These are phyloP conservation scores for Spodoptera frugiperda DNA, from an alignment of 1,140 invertebrate genomes.

Conservation along the genomic window DNA sequence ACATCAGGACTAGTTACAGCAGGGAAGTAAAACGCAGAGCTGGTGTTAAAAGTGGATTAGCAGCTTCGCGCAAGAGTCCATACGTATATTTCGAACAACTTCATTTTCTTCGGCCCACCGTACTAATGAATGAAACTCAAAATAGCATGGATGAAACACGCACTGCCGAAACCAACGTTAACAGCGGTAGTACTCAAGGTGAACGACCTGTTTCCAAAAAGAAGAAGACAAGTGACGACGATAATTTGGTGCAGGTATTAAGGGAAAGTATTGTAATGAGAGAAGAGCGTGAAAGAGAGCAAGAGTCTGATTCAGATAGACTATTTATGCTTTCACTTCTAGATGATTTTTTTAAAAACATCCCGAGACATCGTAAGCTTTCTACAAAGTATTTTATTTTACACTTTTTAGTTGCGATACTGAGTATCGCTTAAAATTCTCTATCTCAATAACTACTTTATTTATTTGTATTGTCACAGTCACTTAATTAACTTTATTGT, in stretches of 20 bases:
- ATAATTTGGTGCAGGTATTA: slow-evolving; percentile 50
- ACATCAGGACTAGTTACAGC: too few species aligned
- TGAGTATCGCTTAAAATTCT: too few species aligned
- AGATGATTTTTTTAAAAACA: too few species aligned
- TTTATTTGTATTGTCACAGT: too few species aligned
- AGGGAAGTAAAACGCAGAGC: too few species aligned
- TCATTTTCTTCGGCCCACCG: slow-evolving; percentile 49
- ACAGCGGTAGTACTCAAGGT: slow-evolving; percentile 46
- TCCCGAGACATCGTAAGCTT: too few species aligned
- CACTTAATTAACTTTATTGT: too few species aligned
- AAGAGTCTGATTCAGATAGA: slow-evolving; percentile 33
- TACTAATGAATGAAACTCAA: slow-evolving; percentile 48
- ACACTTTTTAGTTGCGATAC: too few species aligned
- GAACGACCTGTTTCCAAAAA: slow-evolving; percentile 49
- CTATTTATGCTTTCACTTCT: too few species aligned
- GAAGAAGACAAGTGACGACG: slow-evolving; percentile 49
- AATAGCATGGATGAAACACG: slow-evolving; percentile 33
- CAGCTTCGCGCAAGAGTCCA: slow-evolving; percentile 47
- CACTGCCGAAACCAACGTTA: slow-evolving; percentile 37
- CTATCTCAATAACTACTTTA: too few species aligned
- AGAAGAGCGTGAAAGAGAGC: slow-evolving; percentile 50
- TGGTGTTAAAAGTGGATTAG: slow-evolving; percentile 35
- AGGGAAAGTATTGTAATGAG: slow-evolving; percentile 49
- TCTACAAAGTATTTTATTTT: too few species aligned
- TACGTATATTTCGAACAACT: slow-evolving; percentile 51